phyloP scores from a whole-genome alignment of 53 echinoderm and acorn worm species.

The Paracentrotus lividus region DNA sequence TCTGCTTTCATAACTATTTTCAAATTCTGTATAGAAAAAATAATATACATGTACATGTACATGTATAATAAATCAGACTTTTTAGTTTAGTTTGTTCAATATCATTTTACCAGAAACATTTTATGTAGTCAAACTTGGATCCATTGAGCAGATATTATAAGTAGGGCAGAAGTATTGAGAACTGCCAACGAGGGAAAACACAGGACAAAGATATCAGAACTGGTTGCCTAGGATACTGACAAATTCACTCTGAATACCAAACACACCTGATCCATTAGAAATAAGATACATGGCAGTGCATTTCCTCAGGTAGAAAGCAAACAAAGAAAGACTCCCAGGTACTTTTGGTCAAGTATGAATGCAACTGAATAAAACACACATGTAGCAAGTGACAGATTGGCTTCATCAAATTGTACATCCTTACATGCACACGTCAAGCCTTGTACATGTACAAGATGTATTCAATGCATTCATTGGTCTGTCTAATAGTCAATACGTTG shows the following conservation, averaged over 20 bases:
- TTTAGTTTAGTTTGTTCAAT: too few relatives aligned
- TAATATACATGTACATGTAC: too few relatives aligned
- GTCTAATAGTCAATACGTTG: neutral
- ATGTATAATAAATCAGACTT: too few relatives aligned
- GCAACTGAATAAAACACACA: slow-evolving; percentile 12
- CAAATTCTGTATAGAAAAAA: too few relatives aligned
- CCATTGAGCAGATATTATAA: neutral
- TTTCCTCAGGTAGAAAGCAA: slow-evolving; percentile 53
- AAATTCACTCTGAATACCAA: slow-evolving; percentile 56
- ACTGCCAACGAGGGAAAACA: neutral
- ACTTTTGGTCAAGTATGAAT: slow-evolving; percentile 48
- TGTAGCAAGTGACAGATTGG: neutral
- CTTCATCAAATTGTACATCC: neutral
- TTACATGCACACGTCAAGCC: neutral
- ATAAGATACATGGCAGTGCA: slow-evolving; percentile 54
- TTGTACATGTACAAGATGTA: neutral
- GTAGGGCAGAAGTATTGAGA: slow-evolving; percentile 32
- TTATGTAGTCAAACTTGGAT: neutral
- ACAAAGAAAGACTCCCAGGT: slow-evolving; percentile 42
- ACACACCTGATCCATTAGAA: slow-evolving; percentile 64
- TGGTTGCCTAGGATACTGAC: slow-evolving; percentile 53
- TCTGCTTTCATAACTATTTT: too few relatives aligned
- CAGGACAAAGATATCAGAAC: slow-evolving; percentile 20
- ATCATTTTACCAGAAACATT: too few relatives aligned
- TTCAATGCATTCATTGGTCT: neutral